Conservation (phyloP, 1,140 invertebrate species). For the Drosophila repleta region DNA sequence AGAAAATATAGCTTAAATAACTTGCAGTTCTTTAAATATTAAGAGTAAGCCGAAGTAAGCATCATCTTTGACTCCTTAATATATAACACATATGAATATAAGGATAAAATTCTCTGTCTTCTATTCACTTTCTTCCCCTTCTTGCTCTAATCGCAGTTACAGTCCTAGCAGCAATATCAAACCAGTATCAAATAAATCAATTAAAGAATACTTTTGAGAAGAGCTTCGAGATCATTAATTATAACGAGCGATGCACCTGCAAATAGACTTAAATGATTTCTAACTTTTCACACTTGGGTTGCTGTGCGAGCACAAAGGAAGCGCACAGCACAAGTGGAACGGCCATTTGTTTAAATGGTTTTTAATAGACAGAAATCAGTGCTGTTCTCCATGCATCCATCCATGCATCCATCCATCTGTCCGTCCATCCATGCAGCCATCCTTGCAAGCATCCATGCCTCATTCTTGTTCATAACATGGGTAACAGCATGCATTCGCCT, state of each 20-base stretch:
- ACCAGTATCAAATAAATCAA: too few relatives aligned
- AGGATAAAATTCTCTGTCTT: too few relatives aligned
- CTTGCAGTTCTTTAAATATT: too few relatives aligned
- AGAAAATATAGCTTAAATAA: too few relatives aligned
- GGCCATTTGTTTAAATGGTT: slow-evolving; percentile 74
- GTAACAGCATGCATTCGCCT: slow-evolving; percentile 46
- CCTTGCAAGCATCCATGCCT: slow-evolving; percentile 42
- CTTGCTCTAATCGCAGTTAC: too few relatives aligned
- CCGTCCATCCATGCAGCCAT: slow-evolving; percentile 44
- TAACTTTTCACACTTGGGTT: slow-evolving; percentile 15
- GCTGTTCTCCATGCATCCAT: slow-evolving; percentile 47
- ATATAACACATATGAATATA: too few relatives aligned
- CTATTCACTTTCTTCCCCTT: too few relatives aligned
- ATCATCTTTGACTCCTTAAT: too few relatives aligned
- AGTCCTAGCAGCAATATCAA: too few relatives aligned
- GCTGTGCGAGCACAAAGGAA: slow-evolving; percentile 6
- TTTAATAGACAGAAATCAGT: slow-evolving; percentile 78
- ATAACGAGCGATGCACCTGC: neutral
- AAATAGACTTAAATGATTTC: neutral
- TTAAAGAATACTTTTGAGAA: too few relatives aligned
- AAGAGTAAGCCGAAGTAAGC: too few relatives aligned
- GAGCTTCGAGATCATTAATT: neutral
- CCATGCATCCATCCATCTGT: slow-evolving; percentile 37
- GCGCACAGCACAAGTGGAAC: slow-evolving; percentile 20
- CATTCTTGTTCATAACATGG: slow-evolving; percentile 25